Evolutionary conservation across 2,113 vertebrate genomes (phyloP).

Genomic region (Sinosuthora webbiana): DNA sequence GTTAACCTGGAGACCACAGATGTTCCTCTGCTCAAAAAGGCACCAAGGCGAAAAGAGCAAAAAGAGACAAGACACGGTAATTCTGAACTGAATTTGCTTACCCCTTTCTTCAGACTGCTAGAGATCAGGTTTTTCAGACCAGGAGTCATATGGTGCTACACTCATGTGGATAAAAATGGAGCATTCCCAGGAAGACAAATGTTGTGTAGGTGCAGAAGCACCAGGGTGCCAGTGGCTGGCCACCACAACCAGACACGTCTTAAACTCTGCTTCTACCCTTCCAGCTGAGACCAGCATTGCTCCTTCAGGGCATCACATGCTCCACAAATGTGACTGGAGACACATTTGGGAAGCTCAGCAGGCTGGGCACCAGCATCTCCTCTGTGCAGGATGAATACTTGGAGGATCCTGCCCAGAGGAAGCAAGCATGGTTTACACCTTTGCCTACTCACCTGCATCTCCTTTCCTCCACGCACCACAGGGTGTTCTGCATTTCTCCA

Average conservation of each 20-base stretch:
- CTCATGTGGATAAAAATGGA: rapidly evolving
- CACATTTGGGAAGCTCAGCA: not conserved
- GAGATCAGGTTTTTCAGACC: not conserved
- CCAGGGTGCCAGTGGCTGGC: not conserved
- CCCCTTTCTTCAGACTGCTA: not conserved
- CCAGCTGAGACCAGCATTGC: not conserved
- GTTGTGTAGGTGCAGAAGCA: not conserved
- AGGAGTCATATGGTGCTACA: not conserved
- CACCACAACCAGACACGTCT: not conserved
- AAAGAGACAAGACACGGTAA: not conserved
- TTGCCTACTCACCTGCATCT: not conserved
- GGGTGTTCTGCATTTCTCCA: not conserved
- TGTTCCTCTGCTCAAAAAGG: not conserved
- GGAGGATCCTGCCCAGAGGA: not conserved
- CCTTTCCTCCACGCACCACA: not conserved
- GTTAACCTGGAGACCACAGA: not conserved
- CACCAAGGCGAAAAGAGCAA: not conserved
- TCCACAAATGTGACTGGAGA: not conserved
- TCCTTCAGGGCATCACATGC: not conserved
- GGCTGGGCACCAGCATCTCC: not conserved
- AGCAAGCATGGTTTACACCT: not conserved
- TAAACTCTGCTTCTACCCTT: not conserved
- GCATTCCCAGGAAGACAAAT: not conserved
- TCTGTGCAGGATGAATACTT: not conserved
- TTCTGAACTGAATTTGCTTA: not conserved